Base-by-base conservation (phyloP, 2,113 vertebrate genomes). In the Micronisus gabar region DNA sequence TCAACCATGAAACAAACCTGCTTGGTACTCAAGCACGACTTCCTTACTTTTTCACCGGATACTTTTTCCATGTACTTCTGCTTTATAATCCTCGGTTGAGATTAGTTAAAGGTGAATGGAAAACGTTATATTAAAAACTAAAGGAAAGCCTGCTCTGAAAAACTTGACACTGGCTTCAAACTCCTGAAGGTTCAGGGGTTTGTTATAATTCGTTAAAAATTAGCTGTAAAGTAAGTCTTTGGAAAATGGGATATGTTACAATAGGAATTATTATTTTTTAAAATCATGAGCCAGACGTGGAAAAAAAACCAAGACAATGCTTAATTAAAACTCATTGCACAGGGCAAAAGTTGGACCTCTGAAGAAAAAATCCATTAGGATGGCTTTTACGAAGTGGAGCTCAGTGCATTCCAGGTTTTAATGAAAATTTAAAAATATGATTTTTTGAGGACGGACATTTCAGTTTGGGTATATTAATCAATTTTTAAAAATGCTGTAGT, bases 101-200 rank as follows among this genome's bases (percentile, higher is more conserved):
- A 94, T 93, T 94, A 83, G 55, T 96, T 96, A 97, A 96, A 93
- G 80, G 45, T 93, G 56, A 96, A 62, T 15, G 52, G 76, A 90
- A 94, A 96, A 90, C 3, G 23, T 41, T 83, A 21, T 15, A 34
- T 26, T 38, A 15, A 92, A 90, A 74, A 41, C 21, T 0, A 30
- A 14, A 68, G 85, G 67, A 61, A 56, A 90, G 17, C 30, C 58
- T 83, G 53, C 25, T 65, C 45, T 65, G 56, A 43, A 91, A 75
- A 81, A 14, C 11, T 3, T 2, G 38, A 25, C 13, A 6, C 3
- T 41, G 86, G 13, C 11, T 45, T 34, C 40, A 13, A 7, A 27
- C 11, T 80, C 70, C 61, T 65, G 30, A 17, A 38, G n/a, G 29
- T 53, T 84, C 21, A 3, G 4, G 10, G 11, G 45, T 75, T 81